Percentiles rank a stretch among this genome's conserved stretches.
phyloP scores from a whole-genome alignment of 2,888 invertebrate species.

The Cistogaster globosa region DNA sequence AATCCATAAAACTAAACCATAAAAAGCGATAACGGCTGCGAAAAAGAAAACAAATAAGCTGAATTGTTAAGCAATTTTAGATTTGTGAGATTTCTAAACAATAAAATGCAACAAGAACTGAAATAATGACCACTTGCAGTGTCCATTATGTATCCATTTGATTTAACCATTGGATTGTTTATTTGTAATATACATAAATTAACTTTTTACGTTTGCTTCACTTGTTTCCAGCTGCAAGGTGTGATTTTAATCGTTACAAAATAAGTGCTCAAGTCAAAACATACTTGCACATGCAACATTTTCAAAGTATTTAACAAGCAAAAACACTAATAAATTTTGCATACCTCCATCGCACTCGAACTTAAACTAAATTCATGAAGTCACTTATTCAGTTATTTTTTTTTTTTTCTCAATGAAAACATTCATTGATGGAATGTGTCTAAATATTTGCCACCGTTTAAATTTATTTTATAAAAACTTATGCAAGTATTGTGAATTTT shows the following conservation, averaged over 20 bases:
- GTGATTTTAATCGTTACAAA: conserved; percentile 32
- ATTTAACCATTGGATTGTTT: conserved; percentile 49
- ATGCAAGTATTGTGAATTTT: conserved; percentile 25
- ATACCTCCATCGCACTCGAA: background rate
- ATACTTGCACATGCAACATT: conserved; percentile 35
- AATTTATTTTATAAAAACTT: conserved; percentile 27
- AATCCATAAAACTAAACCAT: conserved; percentile 22
- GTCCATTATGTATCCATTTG: conserved; percentile 63
- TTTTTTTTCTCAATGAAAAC: conserved; percentile 18
- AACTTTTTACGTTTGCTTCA: conserved; percentile 19
- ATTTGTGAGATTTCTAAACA: conserved; percentile 19
- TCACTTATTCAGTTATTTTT: conserved; percentile 10
- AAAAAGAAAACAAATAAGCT: background rate
- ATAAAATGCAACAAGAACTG: conserved; percentile 1
- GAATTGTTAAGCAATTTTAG: conserved; percentile 54
- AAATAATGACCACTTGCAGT: conserved; percentile 31
- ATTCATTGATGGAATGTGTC: conserved; percentile 60
- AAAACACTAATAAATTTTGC: conserved; percentile 3
- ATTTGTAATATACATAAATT: background rate
- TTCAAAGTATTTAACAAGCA: conserved; percentile 1
- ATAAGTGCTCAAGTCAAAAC: conserved; percentile 44
- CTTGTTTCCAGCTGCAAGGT: conserved; percentile 44
- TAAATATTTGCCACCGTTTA: conserved; percentile 66
- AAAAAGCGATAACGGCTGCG: conserved; percentile 46
- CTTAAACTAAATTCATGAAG: background rate